Evolutionary conservation across 2,797 vertebrate genomes (phyloP).

Genomic region (Lagorchestes hirsutus): DNA sequence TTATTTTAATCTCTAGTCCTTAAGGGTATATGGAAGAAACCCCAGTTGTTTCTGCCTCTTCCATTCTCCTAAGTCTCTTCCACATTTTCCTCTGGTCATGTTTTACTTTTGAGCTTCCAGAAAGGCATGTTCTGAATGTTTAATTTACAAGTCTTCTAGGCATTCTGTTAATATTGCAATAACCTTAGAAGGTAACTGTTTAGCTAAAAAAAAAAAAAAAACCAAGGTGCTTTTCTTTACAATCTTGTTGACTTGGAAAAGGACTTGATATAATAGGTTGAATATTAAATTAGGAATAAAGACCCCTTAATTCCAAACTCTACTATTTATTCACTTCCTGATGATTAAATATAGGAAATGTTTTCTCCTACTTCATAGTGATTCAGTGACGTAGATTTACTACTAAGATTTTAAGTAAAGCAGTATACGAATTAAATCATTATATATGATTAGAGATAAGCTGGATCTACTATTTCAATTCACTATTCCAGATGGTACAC

Average conservation of each 20-base stretch:
- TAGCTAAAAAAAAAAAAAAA: neutral
- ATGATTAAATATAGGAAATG: neutral
- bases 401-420: neutral
- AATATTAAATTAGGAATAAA: neutral
- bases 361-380: neutral
- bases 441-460: neutral
- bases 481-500: neutral
- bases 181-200: neutral
- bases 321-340: neutral
- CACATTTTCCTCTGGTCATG: neutral
- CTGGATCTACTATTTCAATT: neutral
- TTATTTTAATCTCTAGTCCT: neutral
- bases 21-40: neutral
- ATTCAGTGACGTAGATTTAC: neutral
- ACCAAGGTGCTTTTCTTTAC: neutral
- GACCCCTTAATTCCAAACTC: neutral
- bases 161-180: neutral
- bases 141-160: constrained; percentile 36
- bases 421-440: neutral
- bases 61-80: constrained; percentile 12
- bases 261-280: neutral
- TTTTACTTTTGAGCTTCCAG: neutral
- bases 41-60: neutral
- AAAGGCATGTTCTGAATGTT: neutral
- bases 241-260: constrained; percentile 1